A percentile compares a stretch with the other conserved stretches of the same genome.
phyloP scores from a whole-genome alignment of 2,797 vertebrate species.

The Choloepus didactylus region DNA sequence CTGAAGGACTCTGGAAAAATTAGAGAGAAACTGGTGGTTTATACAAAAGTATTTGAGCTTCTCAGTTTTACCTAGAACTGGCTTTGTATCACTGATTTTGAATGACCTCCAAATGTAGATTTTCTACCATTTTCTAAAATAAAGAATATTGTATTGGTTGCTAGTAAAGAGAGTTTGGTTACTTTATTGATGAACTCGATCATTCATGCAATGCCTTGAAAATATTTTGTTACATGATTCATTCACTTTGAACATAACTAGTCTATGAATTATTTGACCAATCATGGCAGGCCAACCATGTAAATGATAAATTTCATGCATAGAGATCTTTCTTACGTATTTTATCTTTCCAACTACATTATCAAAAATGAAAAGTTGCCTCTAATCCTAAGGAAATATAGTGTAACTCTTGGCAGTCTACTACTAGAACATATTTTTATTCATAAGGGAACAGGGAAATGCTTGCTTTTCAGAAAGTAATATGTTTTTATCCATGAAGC shows the following conservation, averaged over 20 bases:
- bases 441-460: constrained; percentile 75
- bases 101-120: constrained; percentile 52
- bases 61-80: not conserved
- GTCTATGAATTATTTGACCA: constrained; percentile 84
- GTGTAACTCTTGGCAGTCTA: constrained; percentile 81
- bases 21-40: not conserved
- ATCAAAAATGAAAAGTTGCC: constrained; percentile 86
- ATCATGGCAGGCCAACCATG: constrained; percentile 75
- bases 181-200: constrained; percentile 85
- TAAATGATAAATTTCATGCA: constrained; percentile 85
- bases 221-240: constrained; percentile 86
- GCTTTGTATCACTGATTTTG: constrained; percentile 30
- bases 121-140: constrained; percentile 68
- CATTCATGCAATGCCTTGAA: constrained; percentile 79
- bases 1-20: not conserved
- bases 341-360: constrained; percentile 86
- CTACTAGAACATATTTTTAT: constrained; percentile 81
- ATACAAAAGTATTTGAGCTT: not conserved
- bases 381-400: constrained; percentile 83
- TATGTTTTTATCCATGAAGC: constrained; percentile 78
- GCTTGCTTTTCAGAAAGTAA: constrained; percentile 80
- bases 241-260: constrained; percentile 86
- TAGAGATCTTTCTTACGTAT: constrained; percentile 83
- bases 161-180: constrained; percentile 76
- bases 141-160: constrained; percentile 64